A percentile compares a stretch with the other conserved stretches of the same genome.
Evolutionary conservation across 2,113 vertebrate species (phyloP).

Genomic region (Platanista minor): DNA sequence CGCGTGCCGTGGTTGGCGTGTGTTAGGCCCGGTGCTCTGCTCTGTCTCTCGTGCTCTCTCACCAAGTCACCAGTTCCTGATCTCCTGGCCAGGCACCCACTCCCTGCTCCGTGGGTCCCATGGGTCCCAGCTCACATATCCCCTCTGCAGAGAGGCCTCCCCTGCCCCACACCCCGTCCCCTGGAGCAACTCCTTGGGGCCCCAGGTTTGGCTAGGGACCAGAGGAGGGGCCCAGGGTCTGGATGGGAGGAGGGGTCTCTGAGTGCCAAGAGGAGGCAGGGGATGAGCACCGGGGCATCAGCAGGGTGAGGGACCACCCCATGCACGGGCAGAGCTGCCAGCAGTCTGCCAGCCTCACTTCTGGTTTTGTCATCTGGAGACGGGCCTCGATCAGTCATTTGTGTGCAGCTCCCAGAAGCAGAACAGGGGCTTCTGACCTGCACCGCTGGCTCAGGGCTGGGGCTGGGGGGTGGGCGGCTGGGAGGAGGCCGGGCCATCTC

Average conservation of each 20-base stretch:
- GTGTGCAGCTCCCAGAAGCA: rapidly evolving
- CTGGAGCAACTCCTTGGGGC: background rate
- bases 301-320: rapidly evolving
- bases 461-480: too few species aligned
- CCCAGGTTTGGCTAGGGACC: background rate
- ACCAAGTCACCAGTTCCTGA: background rate
- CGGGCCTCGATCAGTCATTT: rapidly evolving
- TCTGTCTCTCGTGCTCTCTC: background rate
- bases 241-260: background rate
- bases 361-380: too few species aligned
- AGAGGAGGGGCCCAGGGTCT: background rate
- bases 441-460: rapidly evolving
- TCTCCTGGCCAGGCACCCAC: background rate
- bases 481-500: too few species aligned
- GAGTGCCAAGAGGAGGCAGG: background rate
- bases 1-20: rapidly evolving
- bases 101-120: background rate
- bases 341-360: rapidly evolving
- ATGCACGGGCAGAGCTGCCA: rapidly evolving
- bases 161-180: rapidly evolving
- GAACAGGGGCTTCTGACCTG: background rate
- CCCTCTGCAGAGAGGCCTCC: background rate
- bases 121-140: background rate
- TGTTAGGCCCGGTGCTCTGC: background rate
- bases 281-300: rapidly evolving